Evolutionary conservation across 1,140 invertebrate species (phyloP).

Genomic region (Limonius californicus): DNA sequence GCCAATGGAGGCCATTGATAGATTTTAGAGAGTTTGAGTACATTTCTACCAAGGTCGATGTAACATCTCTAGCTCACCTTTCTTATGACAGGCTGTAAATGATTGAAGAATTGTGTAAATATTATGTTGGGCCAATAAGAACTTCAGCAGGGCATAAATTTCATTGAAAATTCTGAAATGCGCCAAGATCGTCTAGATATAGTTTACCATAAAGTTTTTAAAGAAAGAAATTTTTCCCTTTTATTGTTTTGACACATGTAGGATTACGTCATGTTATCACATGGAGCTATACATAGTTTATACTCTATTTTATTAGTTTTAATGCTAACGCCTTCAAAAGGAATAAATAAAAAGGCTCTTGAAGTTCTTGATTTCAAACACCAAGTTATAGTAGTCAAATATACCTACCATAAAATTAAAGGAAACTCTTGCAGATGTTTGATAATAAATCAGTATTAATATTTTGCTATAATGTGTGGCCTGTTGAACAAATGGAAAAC

Average conservation of each 20-base stretch:
- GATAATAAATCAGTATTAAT: conserved; percentile 72
- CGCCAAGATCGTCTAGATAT: conserved; percentile 77
- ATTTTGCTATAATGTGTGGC: conserved; percentile 79
- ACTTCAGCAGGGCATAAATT: conserved; percentile 77
- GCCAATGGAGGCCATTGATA: conserved; percentile 74
- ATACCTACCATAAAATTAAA: conserved; percentile 76
- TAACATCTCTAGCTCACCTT: conserved; percentile 84
- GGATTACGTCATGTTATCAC: conserved; percentile 78
- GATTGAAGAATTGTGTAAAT: conserved; percentile 78
- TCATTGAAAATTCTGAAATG: conserved; percentile 70
- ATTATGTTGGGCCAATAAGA: conserved; percentile 89
- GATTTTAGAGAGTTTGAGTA: conserved; percentile 85
- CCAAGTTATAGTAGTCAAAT: conserved; percentile 79
- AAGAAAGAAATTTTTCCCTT: conserved; percentile 88
- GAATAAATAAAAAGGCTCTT: conserved; percentile 39
- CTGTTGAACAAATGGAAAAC: conserved; percentile 83
- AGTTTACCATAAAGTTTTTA: conserved; percentile 90
- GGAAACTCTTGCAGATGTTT: conserved; percentile 71
- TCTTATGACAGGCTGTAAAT: conserved; percentile 85
- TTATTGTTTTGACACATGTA: conserved; percentile 87
- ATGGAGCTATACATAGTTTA: conserved; percentile 52
- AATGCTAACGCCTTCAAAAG: conserved; percentile 34
- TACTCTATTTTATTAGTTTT: conserved; percentile 67
- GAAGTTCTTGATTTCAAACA: conserved; percentile 89
- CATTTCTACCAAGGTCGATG: conserved; percentile 62